Conservation (phyloP, 2,113 vertebrate species). For the Trachemys scripta region DNA sequence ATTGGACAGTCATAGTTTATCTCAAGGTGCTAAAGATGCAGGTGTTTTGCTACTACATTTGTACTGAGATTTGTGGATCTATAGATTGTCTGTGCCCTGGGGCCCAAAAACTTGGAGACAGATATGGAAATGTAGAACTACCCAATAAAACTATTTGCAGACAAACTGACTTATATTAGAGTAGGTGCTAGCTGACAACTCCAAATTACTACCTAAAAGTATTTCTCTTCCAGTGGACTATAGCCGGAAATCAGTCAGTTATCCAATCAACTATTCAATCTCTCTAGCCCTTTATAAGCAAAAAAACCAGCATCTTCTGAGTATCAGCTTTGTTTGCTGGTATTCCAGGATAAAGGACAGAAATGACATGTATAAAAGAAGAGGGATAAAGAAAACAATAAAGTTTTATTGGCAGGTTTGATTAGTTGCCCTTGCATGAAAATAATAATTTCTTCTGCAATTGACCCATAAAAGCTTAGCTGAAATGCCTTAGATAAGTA, state of each 20-base stretch:
- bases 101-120: background rate
- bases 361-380: background rate
- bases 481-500: background rate
- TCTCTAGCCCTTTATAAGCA: background rate
- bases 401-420: background rate
- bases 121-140: slow-evolving; percentile 15
- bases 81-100: background rate
- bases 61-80: fast-evolving
- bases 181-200: background rate
- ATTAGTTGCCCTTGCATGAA: background rate
- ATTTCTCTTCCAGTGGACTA: background rate
- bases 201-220: background rate
- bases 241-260: background rate
- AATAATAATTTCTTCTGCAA: background rate
- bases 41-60: background rate
- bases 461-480: background rate
- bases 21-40: background rate
- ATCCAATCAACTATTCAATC: background rate
- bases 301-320: background rate
- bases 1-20: background rate
- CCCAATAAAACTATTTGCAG: background rate
- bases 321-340: background rate
- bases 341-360: background rate
- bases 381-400: background rate
- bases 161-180: background rate